These are phyloP conservation scores for Natator depressus DNA, from an alignment of 2,113 vertebrate species.

Conservation along the genomic window DNA sequence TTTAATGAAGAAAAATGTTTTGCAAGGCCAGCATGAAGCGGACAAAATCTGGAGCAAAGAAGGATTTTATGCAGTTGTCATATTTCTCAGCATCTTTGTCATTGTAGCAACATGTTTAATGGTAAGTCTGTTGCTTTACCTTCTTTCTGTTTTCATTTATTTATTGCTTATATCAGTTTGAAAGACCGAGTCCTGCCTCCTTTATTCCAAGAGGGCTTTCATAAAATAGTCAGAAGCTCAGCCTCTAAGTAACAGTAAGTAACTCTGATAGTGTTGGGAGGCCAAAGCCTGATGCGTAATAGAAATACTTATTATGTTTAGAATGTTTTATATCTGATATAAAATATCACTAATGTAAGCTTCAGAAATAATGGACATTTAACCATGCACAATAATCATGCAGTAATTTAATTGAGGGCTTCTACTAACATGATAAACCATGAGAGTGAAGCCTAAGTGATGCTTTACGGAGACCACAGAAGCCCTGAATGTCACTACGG, in stretches of 20 bases:
- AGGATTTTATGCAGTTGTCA: conserved; percentile 89
- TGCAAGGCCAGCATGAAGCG: conserved; percentile 89
- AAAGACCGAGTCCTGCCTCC: neutral
- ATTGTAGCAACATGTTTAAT: conserved; percentile 94
- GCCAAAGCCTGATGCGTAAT: neutral
- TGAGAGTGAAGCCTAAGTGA: conserved; percentile 1
- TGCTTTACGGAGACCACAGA: conserved; percentile 15
- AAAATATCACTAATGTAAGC: conserved; percentile 1
- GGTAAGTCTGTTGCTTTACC: conserved; percentile 83
- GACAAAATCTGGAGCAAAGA: conserved; percentile 92
- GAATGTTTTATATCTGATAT: neutral
- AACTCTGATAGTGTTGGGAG: neutral
- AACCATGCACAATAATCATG: neutral
- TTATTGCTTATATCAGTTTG: conserved; percentile 26
- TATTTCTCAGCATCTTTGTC: conserved; percentile 95
- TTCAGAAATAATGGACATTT: conserved; percentile 1
- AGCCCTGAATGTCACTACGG: neutral
- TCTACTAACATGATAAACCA: conserved; percentile 26
- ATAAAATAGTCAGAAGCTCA: neutral
- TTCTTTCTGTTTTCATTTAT: conserved; percentile 31
- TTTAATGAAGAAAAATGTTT: conserved; percentile 90
- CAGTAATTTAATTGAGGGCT: neutral
- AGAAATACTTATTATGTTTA: neutral
- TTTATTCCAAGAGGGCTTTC: neutral
- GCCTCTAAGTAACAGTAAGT: neutral